phyloP scores from a whole-genome alignment of 1,140 invertebrate species.

The Telenomus remus region DNA sequence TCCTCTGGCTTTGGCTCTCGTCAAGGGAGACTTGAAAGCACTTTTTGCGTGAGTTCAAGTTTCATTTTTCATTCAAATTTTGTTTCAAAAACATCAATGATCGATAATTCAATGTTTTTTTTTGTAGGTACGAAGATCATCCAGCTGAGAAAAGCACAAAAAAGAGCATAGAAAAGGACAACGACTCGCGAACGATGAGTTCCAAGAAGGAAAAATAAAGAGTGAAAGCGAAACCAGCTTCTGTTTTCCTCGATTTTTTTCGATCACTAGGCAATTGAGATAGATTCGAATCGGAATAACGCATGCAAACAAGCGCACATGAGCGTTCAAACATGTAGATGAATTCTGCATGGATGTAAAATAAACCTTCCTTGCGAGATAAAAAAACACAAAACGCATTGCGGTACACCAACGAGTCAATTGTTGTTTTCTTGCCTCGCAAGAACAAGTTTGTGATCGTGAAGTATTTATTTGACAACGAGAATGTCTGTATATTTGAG shows the following conservation, averaged over 20 bases:
- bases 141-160: constrained; percentile 62
- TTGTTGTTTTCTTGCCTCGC: constrained; percentile 44
- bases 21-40: constrained; percentile 93
- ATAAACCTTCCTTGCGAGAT: constrained; percentile 35
- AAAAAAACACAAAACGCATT: constrained; percentile 1
- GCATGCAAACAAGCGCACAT: constrained; percentile 35
- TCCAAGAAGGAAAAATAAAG: constrained; percentile 72
- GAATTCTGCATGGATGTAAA: constrained; percentile 23
- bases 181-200: constrained; percentile 55
- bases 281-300: constrained; percentile 15
- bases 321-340: constrained; percentile 21
- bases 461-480: constrained; percentile 38
- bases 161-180: constrained; percentile 20
- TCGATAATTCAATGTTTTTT: constrained; percentile 42
- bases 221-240: not conserved
- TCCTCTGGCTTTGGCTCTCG: constrained; percentile 88
- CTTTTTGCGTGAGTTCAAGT: constrained; percentile 89
- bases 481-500: constrained; percentile 20
- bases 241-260: constrained; percentile 5
- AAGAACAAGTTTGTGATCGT: constrained; percentile 43
- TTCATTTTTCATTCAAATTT: not conserved
- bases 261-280: constrained; percentile 16
- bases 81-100: not conserved
- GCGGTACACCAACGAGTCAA: constrained; percentile 15
- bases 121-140: constrained; percentile 82